Base-by-base conservation (phyloP, 92 coral and sea anemone species). In the Heteractis magnifica region DNA sequence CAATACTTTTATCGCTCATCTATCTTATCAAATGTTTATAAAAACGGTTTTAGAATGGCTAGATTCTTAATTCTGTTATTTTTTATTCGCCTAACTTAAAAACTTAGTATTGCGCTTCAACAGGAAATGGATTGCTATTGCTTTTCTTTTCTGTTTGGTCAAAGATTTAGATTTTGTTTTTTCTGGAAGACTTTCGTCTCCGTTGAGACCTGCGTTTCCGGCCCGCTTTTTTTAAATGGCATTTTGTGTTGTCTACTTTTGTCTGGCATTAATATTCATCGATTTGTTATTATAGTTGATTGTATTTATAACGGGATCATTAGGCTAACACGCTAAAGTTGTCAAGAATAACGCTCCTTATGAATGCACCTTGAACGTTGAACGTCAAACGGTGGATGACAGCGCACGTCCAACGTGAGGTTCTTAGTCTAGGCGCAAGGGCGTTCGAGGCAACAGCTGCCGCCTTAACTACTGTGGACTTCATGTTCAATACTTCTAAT, bases 211-310 rank as follows among this genome's bases (percentile, higher is more conserved):
- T 4, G 73, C 9, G 5, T 68, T 23, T 48, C 49, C 44, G 26
- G 65, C 65, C 73, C 10, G 73, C 19, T 62, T 62, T 26, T 23
- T 48, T 11, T 6, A 68, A 68, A 68, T 68, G 44, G 6, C 49
- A n/a, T 68, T 26, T 21, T 68, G 44, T 68, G 26, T 68, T 26
- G 73, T 68, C 73, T 68, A 26, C 20, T 13, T 41, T 44, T 79
- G 19, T 21, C 49, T 56, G 0, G 34, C 52, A 79, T 79, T 4
- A 81, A 81, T 81, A 81, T 81, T 81, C 84, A 81, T 81, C 14
- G 56, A 44, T 79, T 16, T 26, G 18, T 79, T 48, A 80, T 80
- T 58, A 65, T 41, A 10, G 49, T 48, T 81, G 73, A 81, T 81
- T 55, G 77, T 8, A 12, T 70, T 81, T 16, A 8, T 26, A 56